Evolutionary conservation across 2,113 vertebrate genomes (phyloP).

Genomic region (Limanda limanda): DNA sequence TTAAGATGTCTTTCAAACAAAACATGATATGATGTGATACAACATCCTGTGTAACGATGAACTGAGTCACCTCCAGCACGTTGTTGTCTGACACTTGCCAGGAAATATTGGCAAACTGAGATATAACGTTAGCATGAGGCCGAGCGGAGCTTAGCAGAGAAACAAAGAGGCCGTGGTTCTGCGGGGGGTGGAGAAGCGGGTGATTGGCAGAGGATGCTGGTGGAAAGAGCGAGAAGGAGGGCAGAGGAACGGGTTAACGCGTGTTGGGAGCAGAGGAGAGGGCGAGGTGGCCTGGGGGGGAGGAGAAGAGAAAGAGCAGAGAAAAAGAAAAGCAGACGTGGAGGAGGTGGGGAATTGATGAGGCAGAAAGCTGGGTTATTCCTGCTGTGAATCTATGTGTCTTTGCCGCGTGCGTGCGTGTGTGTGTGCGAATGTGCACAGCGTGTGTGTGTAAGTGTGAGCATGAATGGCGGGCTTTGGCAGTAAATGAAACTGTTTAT

Average conservation of each 20-base stretch:
- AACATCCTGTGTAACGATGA: background rate
- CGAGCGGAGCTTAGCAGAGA: slow-evolving; percentile 20
- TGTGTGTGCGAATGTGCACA: slow-evolving; percentile 18
- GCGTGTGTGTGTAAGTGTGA: slow-evolving; percentile 18
- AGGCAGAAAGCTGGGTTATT: slow-evolving; percentile 80
- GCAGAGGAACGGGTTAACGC: slow-evolving; percentile 73
- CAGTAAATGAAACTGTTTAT: slow-evolving; percentile 83
- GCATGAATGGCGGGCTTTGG: slow-evolving; percentile 72
- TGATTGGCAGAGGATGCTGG: slow-evolving; percentile 50
- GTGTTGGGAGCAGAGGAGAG: slow-evolving; percentile 64
- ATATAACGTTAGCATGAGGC: slow-evolving; percentile 21
- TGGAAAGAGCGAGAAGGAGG: slow-evolving; percentile 42
- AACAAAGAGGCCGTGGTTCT: slow-evolving; percentile 41
- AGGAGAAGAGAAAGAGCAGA: slow-evolving; percentile 70
- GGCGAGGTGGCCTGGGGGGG: slow-evolving; percentile 73
- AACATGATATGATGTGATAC: background rate
- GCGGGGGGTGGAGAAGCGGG: slow-evolving; percentile 37
- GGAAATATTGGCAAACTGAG: slow-evolving; percentile 13
- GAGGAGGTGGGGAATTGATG: slow-evolving; percentile 80
- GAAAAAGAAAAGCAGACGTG: slow-evolving; percentile 75
- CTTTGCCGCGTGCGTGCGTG: slow-evolving; percentile 38
- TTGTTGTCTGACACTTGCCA: slow-evolving; percentile 7
- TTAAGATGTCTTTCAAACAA: background rate
- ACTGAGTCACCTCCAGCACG: slow-evolving; percentile 6
- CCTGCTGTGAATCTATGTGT: slow-evolving; percentile 74